These are phyloP conservation scores for Paralvinella palmiformis DNA, from an alignment of 1,140 invertebrate species.

Conservation along the genomic window DNA sequence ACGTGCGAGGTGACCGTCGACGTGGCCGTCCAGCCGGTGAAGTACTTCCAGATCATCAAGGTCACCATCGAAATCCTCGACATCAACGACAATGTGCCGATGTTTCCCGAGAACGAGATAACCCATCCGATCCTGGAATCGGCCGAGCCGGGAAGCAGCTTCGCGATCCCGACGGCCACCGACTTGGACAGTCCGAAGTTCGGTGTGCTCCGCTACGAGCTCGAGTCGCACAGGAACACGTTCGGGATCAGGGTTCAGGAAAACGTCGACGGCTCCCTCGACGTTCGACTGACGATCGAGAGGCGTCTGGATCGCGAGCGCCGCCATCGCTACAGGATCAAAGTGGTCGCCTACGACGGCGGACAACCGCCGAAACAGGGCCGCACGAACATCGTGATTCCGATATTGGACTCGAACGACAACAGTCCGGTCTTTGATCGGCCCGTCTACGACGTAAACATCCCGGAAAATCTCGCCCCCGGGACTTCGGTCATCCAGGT, in stretches of 20 bases:
- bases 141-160: neutral
- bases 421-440: constrained; percentile 48
- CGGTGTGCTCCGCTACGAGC: constrained; percentile 7
- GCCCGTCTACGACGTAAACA: constrained; percentile 54
- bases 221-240: neutral
- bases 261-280: neutral
- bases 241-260: neutral
- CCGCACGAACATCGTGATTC: neutral
- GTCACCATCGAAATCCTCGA: constrained; percentile 16
- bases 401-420: constrained; percentile 37
- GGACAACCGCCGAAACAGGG: neutral
- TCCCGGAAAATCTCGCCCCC: constrained; percentile 80
- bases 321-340: neutral
- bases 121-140: neutral
- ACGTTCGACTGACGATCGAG: neutral
- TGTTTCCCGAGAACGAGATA: constrained; percentile 7
- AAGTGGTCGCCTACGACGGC: neutral
- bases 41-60: constrained; percentile 17
- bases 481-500: constrained; percentile 79
- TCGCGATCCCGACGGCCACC: neutral
- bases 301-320: constrained; percentile 13
- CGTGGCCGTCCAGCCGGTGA: constrained; percentile 11
- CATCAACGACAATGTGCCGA: constrained; percentile 18
- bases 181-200: constrained; percentile 15
- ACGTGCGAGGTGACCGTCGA: constrained; percentile 8